Evolutionary conservation across 2,113 vertebrate genomes (phyloP), one percentile per base, ranked within the genome.

Genomic region (Podarcis raffonei): DNA sequence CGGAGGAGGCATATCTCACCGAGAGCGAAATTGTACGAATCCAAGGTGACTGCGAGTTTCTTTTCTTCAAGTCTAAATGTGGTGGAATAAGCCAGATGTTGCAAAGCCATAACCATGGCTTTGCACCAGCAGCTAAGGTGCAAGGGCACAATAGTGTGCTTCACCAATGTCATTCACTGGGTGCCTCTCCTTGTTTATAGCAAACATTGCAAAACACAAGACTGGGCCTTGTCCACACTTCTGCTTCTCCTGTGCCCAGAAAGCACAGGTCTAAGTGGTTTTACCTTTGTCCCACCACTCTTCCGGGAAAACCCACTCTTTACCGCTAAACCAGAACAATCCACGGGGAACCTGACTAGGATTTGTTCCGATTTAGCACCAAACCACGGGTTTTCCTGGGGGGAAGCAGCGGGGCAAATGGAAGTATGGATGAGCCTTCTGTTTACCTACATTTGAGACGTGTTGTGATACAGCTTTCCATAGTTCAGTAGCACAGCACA

Each of bases 21-120:
- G 97, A 90, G 98, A 98, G 89, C 97, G 98, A 69, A 97, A 97
- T 83, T 99, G 98, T 96, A 97, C 94, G 88, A 98, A 97, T 81
- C 98, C 98, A 84, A 97, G 96, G 98, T 98, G 88, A 82, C 35
- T 42, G 8, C 30, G 25, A 7, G 39, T 53, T 53, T 57, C 39
- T 35, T 35, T 80, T 20, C 27, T 66, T 18, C 4, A 27, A 25
- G 30, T 12, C 18, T 39, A 42, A 81, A 69, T 1, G 2, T 5
- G 27, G 1, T 37, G 48, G 15, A 72, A 30, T 23, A 6, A 66
- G 35, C 8, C 27, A 16, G 30, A 22, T 27, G 18, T 81, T 80
- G 42, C 32, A 48, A 37, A 57, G n/a, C 15, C 39, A 69, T 69
- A 69, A 79, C 2, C 4, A 16, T n/a, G 7, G 22, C 48, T 37